Base-by-base conservation (phyloP, 2,113 vertebrate species). In the Sclerurus mexicanus region DNA sequence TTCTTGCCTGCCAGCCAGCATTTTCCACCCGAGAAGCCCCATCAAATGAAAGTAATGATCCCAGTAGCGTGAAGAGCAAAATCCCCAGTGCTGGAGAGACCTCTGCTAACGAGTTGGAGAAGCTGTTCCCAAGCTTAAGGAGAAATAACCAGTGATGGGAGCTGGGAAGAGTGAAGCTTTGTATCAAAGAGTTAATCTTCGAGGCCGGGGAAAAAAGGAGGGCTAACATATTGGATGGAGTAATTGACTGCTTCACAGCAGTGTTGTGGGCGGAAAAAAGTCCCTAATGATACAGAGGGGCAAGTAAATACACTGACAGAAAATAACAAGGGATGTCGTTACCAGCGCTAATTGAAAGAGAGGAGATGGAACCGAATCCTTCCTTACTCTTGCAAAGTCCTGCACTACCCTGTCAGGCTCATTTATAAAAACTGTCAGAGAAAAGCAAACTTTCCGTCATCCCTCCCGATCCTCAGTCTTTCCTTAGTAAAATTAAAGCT, bases 191-290 rank as follows among this genome's bases (percentile, higher is more conserved):
- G 95, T 96, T 96, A 95, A 96, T 95, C 83, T 90, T 81, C 82
- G 89, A 91, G 95, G 80, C 90, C 55, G 44, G 49, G 86, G 47
- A 14, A 53, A 46, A 77, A 94, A 53, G 77, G 77, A 96, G 92
- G 91, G 91, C 74, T 94, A 90, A 96, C 92, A 94, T 95, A 96
- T 95, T 96, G 96, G 95, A 89, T 1, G 0, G 53, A 91, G 80
- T 97, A 97, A 97, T 97, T 96, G 95, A 96, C 76, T 97, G 80
- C 84, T 93, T 96, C 95, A 95, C 96, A 96, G 95, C 95, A 91
- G 95, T 94, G 89, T 91, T 94, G 96, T 97, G 94, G 92, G 94
- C 62, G 89, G 91, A 92, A 95, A 94, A 87, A 93, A 91, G 14
- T 71, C 84, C 75, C 87, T 96, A 96, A 95, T 89, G 91, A 91